Evolutionary conservation across 2,797 vertebrate genomes (phyloP).

Genomic region (Dendrocincla fuliginosa): DNA sequence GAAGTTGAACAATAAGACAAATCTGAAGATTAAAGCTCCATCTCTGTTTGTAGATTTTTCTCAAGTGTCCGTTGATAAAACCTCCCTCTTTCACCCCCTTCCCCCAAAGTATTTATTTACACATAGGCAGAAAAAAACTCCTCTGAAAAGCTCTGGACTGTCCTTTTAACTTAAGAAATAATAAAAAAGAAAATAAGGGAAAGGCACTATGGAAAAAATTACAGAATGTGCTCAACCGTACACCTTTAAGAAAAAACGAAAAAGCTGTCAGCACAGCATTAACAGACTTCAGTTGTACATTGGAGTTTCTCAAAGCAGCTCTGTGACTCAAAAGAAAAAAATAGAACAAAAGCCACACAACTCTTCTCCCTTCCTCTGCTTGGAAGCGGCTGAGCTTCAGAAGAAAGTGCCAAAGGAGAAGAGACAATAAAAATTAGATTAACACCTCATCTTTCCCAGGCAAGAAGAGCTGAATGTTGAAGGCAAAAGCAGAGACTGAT

Average conservation of each 20-base stretch:
- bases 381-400: conserved; percentile 69
- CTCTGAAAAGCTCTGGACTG: conserved; percentile 74
- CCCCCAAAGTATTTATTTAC: conserved; percentile 68
- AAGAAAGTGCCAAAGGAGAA: conserved; percentile 62
- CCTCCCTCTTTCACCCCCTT: conserved; percentile 35
- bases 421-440: conserved; percentile 45
- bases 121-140: conserved; percentile 28
- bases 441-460: conserved; percentile 48
- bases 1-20: conserved; percentile 52
- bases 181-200: conserved; percentile 78
- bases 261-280: conserved; percentile 53
- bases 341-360: conserved; percentile 14
- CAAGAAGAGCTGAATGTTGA: conserved; percentile 49
- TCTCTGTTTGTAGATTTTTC: conserved; percentile 39
- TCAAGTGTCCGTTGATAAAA: conserved; percentile 48
- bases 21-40: conserved; percentile 66
- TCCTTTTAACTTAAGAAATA: conserved; percentile 75
- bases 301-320: conserved; percentile 58
- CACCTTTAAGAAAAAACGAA: conserved; percentile 70
- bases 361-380: conserved; percentile 41
- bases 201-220: conserved; percentile 90
- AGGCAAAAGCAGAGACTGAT: conserved; percentile 67
- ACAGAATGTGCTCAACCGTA: conserved; percentile 82
- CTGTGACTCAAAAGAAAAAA: conserved; percentile 9
- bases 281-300: conserved; percentile 49